Base-by-base conservation (phyloP, 2,888 invertebrate species). In the Diaphora mendica region DNA sequence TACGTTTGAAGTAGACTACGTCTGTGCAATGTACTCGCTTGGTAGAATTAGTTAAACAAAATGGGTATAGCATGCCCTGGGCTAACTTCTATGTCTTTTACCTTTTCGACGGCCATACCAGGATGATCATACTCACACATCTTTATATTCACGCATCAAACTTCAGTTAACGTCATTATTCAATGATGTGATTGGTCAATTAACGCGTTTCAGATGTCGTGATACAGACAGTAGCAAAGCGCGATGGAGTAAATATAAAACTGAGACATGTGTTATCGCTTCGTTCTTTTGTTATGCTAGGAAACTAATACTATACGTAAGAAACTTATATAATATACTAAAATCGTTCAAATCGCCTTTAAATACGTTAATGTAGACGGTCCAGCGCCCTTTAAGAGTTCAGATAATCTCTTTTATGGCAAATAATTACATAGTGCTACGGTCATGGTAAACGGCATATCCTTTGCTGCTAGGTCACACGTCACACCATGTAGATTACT, bases 361-460 rank as follows among this genome's bases (percentile, higher is more conserved):
- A 35, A 35, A 62, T 62, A 26, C 17, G 42, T 15, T 55, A 26
- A 26, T 74, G 71, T 64, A 74, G 26, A 64, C 70, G 65, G 67
- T 75, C 65, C 66, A 74, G 72, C 72, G 73, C 77, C 81, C 80
- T 82, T 82, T 80, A 78, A 71, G 71, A 78, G 70, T 68, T 69
- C 70, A 72, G 73, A 72, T 82, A 73, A 76, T 74, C 69, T 66
- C 83, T 82, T 84, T 83, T 84, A 84, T 82, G 80, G 85, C 70
- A 74, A 80, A 82, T 84, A 83, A 83, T 79, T 83, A 79, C 74
- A 74, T 69, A 75, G 76, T 76, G 79, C 68, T 62, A 70, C 81
- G 85, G 85, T 85, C 85, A 85, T 75, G 85, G 85, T 77, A 77
- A 92, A 86, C 91, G 70, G 79, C 88, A 78, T 79, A 82, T 85